Evolutionary conservation across 2,888 invertebrate species (phyloP).

Genomic region (Agrochola macilenta): DNA sequence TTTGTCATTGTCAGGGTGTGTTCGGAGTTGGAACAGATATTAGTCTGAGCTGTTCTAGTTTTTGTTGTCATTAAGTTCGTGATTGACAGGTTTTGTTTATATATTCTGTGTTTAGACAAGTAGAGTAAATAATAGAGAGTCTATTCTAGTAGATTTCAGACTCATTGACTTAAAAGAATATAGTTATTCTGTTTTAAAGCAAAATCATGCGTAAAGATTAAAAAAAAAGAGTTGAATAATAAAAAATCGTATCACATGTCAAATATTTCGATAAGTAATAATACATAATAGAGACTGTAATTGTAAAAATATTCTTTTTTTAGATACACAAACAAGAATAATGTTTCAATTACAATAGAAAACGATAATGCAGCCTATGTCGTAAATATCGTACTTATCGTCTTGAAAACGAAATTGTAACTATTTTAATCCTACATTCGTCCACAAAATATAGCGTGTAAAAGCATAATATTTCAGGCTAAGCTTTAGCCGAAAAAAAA

Average conservation of each 20-base stretch:
- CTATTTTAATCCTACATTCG: constrained; percentile 12
- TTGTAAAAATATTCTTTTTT: no score
- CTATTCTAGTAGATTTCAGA: background rate
- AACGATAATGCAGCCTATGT: background rate
- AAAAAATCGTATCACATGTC: background rate
- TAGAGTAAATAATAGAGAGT: background rate
- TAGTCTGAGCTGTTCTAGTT: constrained; percentile 16
- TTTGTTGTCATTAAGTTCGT: constrained; percentile 24
- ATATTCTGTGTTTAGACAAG: background rate
- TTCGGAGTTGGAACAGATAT: constrained; percentile 23
- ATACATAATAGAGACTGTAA: no score
- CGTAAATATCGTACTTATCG: constrained; percentile 3
- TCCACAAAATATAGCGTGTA: constrained; percentile 20
- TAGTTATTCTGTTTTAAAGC: background rate
- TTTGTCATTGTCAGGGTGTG: constrained; percentile 36
- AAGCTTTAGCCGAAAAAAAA: constrained; percentile 24
- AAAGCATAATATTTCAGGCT: constrained; percentile 24
- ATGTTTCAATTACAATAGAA: constrained; percentile 20
- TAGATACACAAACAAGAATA: background rate
- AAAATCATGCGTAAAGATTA: background rate
- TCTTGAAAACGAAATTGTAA: background rate
- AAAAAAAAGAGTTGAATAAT: background rate
- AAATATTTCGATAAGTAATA: background rate
- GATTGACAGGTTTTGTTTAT: constrained; percentile 8
- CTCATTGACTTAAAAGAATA: background rate